Percentiles rank a stretch among this genome's conserved stretches.
Evolutionary conservation across 1,140 invertebrate species (phyloP).

Genomic region (Cydia strobilella): DNA sequence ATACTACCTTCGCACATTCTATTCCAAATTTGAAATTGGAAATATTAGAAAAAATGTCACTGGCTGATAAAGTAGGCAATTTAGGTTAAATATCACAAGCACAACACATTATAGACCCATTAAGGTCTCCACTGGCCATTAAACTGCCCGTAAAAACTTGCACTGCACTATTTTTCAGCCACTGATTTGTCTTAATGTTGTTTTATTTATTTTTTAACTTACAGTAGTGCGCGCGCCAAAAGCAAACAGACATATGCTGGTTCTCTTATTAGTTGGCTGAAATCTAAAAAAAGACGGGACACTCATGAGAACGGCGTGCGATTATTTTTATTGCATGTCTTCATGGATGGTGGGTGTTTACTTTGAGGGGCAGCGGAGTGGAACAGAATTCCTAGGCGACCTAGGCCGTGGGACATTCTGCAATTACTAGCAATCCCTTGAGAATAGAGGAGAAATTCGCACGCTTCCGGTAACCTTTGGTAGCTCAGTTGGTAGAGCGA

Average conservation of each 20-base stretch:
- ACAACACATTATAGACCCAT: conserved; percentile 1
- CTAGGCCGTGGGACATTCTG: neutral
- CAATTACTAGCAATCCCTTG: no score
- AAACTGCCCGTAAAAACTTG: neutral
- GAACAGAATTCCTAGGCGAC: neutral
- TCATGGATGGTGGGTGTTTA: conserved; percentile 28
- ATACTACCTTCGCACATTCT: neutral
- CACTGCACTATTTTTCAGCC: conserved; percentile 7
- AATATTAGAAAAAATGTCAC: no score
- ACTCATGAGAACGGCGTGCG: conserved; percentile 54
- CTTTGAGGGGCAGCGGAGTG: conserved; percentile 5
- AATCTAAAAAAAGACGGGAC: conserved; percentile 71
- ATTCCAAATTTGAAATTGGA: neutral
- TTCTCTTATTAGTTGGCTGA: conserved; percentile 57
- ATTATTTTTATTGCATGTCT: conserved; percentile 42
- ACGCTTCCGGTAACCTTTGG: no score
- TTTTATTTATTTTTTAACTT: conserved; percentile 50
- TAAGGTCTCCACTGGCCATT: neutral
- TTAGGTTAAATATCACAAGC: conserved; percentile 4
- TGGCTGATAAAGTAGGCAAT: neutral
- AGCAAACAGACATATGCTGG: conserved; percentile 55
- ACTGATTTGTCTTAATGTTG: no score
- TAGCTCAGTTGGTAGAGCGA: no score
- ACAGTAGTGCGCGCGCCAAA: conserved; percentile 68
- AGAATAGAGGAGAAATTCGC: no score